These are phyloP conservation scores for Takifugu bimaculatus DNA, from an alignment of 2,113 vertebrate species.

Conservation along the genomic window DNA sequence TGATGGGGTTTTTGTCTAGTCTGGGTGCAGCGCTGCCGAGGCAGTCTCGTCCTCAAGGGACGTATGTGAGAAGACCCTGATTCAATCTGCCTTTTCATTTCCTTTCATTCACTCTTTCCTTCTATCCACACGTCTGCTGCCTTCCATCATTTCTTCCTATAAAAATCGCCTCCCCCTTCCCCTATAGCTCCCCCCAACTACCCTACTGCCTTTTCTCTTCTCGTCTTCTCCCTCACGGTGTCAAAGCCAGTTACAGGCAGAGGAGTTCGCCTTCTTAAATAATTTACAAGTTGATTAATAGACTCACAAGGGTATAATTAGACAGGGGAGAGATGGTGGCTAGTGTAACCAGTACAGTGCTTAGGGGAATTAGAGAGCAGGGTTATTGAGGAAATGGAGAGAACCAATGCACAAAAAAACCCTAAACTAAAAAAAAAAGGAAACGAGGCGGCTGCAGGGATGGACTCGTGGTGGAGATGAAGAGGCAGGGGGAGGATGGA, in stretches of 20 bases:
- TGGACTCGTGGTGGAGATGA: slow-evolving; percentile 68
- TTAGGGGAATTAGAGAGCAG: slow-evolving; percentile 91
- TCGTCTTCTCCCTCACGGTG: slow-evolving; percentile 70
- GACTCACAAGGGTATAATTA: slow-evolving; percentile 99
- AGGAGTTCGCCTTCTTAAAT: slow-evolving; percentile 90
- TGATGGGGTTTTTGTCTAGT: slow-evolving; percentile 71
- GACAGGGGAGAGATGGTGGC: slow-evolving; percentile 93
- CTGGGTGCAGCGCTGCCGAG: slow-evolving; percentile 54
- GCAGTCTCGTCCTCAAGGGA: slow-evolving; percentile 65
- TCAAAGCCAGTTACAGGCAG: slow-evolving; percentile 91
- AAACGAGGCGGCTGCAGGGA: slow-evolving; percentile 73
- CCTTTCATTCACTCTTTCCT: slow-evolving; percentile 31
- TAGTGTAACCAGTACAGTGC: slow-evolving; percentile 92
- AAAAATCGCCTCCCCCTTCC: slow-evolving; percentile 1
- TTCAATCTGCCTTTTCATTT: slow-evolving; percentile 56
- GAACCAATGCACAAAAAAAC: slow-evolving; percentile 54
- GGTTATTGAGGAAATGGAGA: slow-evolving; percentile 80
- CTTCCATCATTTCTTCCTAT: slow-evolving; percentile 23
- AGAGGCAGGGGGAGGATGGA: slow-evolving; percentile 34
- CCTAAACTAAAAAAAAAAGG: slow-evolving; percentile 38
- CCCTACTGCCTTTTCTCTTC: slow-evolving; percentile 50
- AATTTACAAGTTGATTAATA: slow-evolving; percentile 99
- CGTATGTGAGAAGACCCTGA: slow-evolving; percentile 61
- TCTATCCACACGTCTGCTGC: slow-evolving; percentile 26
- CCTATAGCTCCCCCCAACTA: slow-evolving; percentile 32